Base-by-base conservation (phyloP, 2,797 vertebrate species). In the Crocodylus rhombifer region DNA sequence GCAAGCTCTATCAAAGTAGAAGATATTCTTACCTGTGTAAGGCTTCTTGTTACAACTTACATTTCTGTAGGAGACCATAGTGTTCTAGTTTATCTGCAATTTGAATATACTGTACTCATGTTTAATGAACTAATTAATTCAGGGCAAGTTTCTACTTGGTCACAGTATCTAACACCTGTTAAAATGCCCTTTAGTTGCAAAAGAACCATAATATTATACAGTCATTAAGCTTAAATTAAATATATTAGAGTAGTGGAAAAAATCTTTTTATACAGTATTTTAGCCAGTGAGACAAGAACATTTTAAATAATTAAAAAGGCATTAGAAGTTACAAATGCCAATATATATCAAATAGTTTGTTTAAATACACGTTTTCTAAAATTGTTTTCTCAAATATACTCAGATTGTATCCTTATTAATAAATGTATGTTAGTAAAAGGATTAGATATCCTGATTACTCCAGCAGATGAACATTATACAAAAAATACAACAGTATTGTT, bases 51-150 rank as follows among this genome's bases (percentile, higher is more conserved):
- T 73, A 42, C 3, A 7, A 91, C 33, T 94, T 88, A 56, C 75
- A 42, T 23, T 42, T 91, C 71, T 69, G 79, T 65, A 79, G 91
- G 78, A 81, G 93, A 91, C 91, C 88, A 88, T 91, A 87, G 51
- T 80, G 88, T 80, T 94, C 93, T 89, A 95, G 91, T 95, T 96
- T 95, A 93, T 88, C 94, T 96, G 94, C 95, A 95, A 75, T 95
- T 96, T 90, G 93, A 94, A 96, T 95, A 95, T 95, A 95, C 76
- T 87, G 87, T 69, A 92, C 89, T 96, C 96, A 96, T 96, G 94
- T 93, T 82, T 96, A 95, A 96, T 97, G 95, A 95, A 97, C 96
- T 95, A 96, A 96, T 91, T 94, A 91, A 96, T 96, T 96, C 95
- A 96, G 74, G 79, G 75, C 63, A 95, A 93, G 84, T 92, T 82